Base-by-base conservation (phyloP, 2,888 invertebrate genomes). In the Microplitis manilae region DNA sequence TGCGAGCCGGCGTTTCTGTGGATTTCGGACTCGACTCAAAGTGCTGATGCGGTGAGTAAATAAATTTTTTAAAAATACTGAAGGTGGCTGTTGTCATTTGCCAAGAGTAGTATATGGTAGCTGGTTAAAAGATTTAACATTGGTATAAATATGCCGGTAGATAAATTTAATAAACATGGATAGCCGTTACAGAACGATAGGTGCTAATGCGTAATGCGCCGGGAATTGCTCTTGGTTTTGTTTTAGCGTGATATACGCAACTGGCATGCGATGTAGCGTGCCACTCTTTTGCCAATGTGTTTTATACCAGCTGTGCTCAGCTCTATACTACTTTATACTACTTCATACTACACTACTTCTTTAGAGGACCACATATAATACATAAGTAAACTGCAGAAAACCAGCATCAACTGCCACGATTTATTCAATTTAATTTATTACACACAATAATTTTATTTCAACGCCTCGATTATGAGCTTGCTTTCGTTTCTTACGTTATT, bases 1-100 rank as follows among this genome's bases (percentile, higher is more conserved):
- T 83, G 91, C 78, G 87, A 90, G 79, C 83, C 85, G 73, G 90
- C 90, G 60, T 90, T 91, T 6, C 77, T 84, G 30, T 91, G 91
- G 80, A 81, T 87, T 61, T 83, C 86, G 4, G 85, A 89, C 79
- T 77, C 85, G 7, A 78, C 78, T n/a, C 87, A 87, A 77, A 82
- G 84, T 67, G 88, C 89, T 13, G 87, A 90, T 80, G 83, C 89
- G 74, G 90, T 90, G 83, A 82, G 86, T 82, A 20, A 62, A 20
- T 39, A 17, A 62, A 39, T 15, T 61, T 62, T 72, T 17, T 9
- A 8, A n/a, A 30, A 6, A n/a, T 17, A 40, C 15, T 41, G 30
- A 4, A 30, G 30, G 4, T 30, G 30, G 30, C 20, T 20, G 20
- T 30, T 30, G 30, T 30, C 30, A 30, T 4, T 30, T 4, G 4